These are phyloP conservation scores for Crematogaster levior DNA, from an alignment of 2,888 invertebrate genomes.

Conservation along the genomic window DNA sequence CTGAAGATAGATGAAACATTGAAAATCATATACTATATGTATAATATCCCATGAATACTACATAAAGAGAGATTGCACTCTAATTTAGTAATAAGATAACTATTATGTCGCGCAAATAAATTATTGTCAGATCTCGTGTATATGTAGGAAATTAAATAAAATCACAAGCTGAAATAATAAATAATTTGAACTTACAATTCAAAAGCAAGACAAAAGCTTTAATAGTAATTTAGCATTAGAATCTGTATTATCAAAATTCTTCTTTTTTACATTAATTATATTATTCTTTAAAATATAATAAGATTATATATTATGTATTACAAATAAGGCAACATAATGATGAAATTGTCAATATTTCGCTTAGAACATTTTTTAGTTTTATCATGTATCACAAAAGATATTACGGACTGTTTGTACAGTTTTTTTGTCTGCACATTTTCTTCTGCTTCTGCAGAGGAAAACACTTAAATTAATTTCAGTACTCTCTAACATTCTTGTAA, in stretches of 20 bases:
- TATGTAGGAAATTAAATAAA: constrained; percentile 2
- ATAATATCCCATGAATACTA: background rate
- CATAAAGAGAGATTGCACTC: background rate
- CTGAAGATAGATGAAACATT: background rate
- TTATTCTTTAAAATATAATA: background rate
- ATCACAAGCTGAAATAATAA: background rate
- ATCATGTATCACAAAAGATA: constrained; percentile 3
- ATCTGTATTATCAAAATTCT: background rate
- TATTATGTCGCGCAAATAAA: background rate
- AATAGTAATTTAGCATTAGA: background rate
- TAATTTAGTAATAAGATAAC: background rate
- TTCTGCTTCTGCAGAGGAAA: background rate
- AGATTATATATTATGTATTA: background rate
- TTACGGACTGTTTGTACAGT: background rate
- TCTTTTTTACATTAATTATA: background rate
- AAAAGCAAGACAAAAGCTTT: background rate
- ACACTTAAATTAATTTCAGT: background rate
- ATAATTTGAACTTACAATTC: background rate
- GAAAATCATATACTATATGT: background rate
- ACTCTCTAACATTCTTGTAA: background rate
- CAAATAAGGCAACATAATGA: background rate
- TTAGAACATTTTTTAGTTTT: constrained; percentile 1
- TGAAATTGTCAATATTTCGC: background rate
- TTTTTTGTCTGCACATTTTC: background rate
- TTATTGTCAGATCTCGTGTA: background rate